Evolutionary conservation across 2,113 vertebrate genomes (phyloP).

Genomic region (Excalfactoria chinensis): DNA sequence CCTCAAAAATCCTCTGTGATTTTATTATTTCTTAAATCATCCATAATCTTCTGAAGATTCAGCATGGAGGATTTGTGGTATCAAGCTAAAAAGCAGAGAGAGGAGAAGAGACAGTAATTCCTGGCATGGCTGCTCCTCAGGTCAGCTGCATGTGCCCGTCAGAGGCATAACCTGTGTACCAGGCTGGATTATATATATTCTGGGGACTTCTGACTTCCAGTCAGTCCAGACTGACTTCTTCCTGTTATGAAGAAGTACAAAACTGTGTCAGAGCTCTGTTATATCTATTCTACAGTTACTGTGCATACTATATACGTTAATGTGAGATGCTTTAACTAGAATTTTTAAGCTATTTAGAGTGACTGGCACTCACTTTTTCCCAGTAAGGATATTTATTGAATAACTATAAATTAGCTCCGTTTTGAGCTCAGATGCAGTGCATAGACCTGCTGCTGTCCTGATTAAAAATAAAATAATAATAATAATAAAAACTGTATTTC

Average conservation of each 20-base stretch:
- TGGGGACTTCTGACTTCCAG: background rate
- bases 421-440: background rate
- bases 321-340: background rate
- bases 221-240: background rate
- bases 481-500: background rate
- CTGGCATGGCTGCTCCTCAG: background rate
- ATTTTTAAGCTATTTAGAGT: conserved; percentile 12
- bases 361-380: background rate
- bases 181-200: background rate
- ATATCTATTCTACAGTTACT: background rate
- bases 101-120: background rate
- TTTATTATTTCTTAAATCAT: background rate
- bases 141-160: background rate
- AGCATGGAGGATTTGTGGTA: background rate
- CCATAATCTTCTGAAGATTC: background rate
- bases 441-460: background rate
- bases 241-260: background rate
- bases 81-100: background rate
- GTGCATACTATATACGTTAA: background rate
- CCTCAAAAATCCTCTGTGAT: background rate
- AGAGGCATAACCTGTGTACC: background rate
- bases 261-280: background rate
- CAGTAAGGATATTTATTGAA: background rate
- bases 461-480: no score
- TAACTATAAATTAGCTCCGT: background rate